Conservation (phyloP, 1,140 invertebrate species). For the Acromyrmex echinatior region DNA sequence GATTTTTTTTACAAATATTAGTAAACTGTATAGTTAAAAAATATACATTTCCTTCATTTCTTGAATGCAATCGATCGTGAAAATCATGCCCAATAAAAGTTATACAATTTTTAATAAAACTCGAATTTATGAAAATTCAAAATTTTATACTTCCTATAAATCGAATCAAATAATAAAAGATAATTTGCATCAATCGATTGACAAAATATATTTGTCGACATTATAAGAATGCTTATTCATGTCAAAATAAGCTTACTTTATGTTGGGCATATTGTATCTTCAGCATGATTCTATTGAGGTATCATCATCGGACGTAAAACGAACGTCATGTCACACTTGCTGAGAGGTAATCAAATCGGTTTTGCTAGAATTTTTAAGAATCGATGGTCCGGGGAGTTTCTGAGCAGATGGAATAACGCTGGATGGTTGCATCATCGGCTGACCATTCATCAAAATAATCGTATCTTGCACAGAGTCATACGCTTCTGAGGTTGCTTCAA, state of each 20-base stretch:
- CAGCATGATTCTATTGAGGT: constrained; percentile 14
- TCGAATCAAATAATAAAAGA: neutral
- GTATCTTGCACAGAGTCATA: constrained; percentile 87
- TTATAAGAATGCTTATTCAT: neutral
- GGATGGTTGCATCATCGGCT: constrained; percentile 86
- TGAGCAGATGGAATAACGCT: constrained; percentile 71
- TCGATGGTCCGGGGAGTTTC: constrained; percentile 87
- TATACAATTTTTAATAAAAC: neutral
- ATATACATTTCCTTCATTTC: neutral
- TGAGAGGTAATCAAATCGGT: constrained; percentile 84
- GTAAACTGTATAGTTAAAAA: neutral
- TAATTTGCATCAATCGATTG: neutral
- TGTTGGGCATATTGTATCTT: neutral
- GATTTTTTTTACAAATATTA: constrained; percentile 4
- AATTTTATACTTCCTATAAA: neutral
- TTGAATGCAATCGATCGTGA: neutral
- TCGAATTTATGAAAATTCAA: neutral
- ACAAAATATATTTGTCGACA: neutral
- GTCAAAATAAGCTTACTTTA: neutral
- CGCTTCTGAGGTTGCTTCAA: constrained; percentile 73
- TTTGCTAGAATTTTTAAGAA: constrained; percentile 87
- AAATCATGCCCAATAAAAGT: constrained; percentile 5
- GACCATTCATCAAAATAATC: constrained; percentile 88
- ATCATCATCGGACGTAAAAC: constrained; percentile 63
- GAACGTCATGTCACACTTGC: constrained; percentile 82